Evolutionary conservation across 2,113 vertebrate species (phyloP).

Genomic region (Tautogolabrus adspersus): DNA sequence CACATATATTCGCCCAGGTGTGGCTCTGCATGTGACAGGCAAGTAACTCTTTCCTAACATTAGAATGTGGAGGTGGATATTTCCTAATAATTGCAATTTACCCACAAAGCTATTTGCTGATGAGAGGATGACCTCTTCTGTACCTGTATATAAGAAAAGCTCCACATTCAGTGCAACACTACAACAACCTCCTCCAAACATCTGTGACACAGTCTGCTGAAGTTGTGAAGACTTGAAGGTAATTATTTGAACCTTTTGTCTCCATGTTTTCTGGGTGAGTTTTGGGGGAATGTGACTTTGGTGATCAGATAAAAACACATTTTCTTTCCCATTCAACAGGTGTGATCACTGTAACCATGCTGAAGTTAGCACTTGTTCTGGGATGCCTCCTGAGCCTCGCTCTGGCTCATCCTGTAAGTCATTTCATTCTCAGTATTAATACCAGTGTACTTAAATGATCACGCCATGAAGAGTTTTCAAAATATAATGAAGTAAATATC

Average conservation of each 20-base stretch:
- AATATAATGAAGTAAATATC: too few species aligned
- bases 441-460: too few species aligned
- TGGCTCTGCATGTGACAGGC: conserved; percentile 27
- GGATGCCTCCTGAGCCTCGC: conserved; percentile 65
- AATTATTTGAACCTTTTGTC: conserved; percentile 47
- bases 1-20: not conserved
- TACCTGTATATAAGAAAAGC: conserved; percentile 52
- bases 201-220: conserved; percentile 15
- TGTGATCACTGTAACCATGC: conserved; percentile 56
- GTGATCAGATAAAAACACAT: not conserved
- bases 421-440: not conserved
- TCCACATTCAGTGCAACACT: conserved; percentile 11
- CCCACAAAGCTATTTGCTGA: conserved; percentile 10
- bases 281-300: not conserved
- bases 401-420: conserved; percentile 70
- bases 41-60: conserved; percentile 1
- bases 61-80: not conserved
- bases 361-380: conserved; percentile 68
- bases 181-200: not conserved
- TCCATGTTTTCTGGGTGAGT: not conserved
- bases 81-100: conserved; percentile 17
- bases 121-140: not conserved
- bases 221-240: conserved; percentile 33
- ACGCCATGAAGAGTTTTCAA: too few species aligned
- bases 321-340: conserved; percentile 7